These are phyloP conservation scores for Ciconia boyciana DNA, from an alignment of 2,113 vertebrate genomes.

Conservation along the genomic window DNA sequence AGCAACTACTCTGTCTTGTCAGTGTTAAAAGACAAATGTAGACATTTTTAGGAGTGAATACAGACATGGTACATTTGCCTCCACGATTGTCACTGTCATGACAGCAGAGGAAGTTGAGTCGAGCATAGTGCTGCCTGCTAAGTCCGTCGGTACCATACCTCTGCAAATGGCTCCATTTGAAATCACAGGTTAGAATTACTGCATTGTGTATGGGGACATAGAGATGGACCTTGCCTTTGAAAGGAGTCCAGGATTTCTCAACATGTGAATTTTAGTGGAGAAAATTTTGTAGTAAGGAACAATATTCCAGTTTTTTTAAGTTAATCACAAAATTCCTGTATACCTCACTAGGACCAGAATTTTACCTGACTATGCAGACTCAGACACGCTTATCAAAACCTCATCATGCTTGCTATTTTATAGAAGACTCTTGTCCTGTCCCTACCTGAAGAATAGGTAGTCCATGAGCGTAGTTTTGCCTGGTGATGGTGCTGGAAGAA, in stretches of 20 bases:
- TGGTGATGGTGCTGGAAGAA: not conserved
- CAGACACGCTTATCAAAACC: not conserved
- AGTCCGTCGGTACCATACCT: accelerated
- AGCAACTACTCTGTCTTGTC: not conserved
- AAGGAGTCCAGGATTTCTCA: not conserved
- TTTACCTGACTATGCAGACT: not conserved
- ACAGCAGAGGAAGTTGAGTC: not conserved
- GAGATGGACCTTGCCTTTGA: not conserved
- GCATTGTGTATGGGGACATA: too few relatives aligned
- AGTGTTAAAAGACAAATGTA: not conserved
- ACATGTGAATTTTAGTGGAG: not conserved
- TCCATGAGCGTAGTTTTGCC: not conserved
- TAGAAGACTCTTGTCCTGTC: not conserved
- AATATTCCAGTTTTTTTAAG: not conserved
- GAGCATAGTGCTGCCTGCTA: not conserved
- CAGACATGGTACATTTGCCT: not conserved
- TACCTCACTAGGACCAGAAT: not conserved
- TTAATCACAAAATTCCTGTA: not conserved
- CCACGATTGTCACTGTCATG: not conserved
- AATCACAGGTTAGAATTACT: not conserved
- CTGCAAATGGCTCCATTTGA: not conserved
- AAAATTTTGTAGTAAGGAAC: not conserved
- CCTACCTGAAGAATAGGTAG: not conserved
- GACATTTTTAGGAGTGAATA: not conserved
- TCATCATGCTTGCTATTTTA: not conserved